phyloP scores from a whole-genome alignment of 2,797 vertebrate species.

The Enteromius paludinosus region DNA sequence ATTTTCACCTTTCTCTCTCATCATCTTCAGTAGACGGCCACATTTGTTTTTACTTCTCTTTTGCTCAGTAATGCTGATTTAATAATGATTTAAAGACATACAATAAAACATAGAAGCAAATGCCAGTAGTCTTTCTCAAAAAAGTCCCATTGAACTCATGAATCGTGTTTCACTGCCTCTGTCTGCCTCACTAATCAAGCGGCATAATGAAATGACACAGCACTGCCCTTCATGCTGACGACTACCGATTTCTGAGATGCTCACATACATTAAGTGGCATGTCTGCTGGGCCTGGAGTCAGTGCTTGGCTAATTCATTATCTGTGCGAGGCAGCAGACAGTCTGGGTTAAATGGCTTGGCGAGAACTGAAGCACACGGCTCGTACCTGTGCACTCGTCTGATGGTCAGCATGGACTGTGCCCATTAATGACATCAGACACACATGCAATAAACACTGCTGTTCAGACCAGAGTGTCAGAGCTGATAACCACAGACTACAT shows the following conservation, averaged over 20 bases:
- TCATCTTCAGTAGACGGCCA: not conserved
- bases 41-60: constrained; percentile 2
- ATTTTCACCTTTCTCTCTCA: not conserved
- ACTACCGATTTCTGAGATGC: not conserved
- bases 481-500: constrained; percentile 1
- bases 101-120: constrained; percentile 1
- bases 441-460: not conserved
- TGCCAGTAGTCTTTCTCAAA: not conserved
- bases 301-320: constrained; percentile 23
- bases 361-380: constrained; percentile 13
- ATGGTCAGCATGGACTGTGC: constrained; percentile 6
- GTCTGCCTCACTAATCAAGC: constrained; percentile 22
- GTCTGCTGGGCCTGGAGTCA: constrained; percentile 1
- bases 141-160: not conserved
- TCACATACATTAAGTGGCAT: constrained; percentile 23
- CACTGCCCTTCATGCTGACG: not conserved
- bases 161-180: constrained; percentile 9
- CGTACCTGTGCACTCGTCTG: not conserved
- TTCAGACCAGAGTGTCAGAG: constrained; percentile 16
- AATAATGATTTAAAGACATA: not conserved
- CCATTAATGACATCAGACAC: constrained; percentile 27
- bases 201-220: constrained; percentile 18
- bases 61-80: not conserved
- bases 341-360: constrained; percentile 12
- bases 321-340: constrained; percentile 14